phyloP scores from a whole-genome alignment of 2,797 vertebrate genomes.

The Corythornis leucogaster region DNA sequence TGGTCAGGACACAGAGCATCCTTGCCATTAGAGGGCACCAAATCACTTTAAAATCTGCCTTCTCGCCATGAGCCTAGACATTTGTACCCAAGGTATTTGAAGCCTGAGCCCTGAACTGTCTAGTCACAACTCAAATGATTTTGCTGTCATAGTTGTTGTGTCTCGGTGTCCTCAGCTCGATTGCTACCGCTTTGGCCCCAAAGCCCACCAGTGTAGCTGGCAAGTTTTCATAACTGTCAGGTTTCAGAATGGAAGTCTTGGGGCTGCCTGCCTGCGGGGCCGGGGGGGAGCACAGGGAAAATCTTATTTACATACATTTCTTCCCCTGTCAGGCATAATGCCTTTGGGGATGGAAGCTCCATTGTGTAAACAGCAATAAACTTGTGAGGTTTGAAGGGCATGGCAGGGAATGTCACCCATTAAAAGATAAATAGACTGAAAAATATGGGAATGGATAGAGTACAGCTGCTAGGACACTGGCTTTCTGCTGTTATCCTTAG shows the following conservation, averaged over 20 bases:
- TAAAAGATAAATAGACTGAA: slow-evolving; percentile 4
- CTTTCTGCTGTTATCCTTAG: background rate
- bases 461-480: background rate
- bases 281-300: background rate
- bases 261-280: background rate
- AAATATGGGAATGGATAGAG: background rate
- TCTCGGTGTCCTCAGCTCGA: background rate
- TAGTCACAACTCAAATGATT: background rate
- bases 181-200: background rate
- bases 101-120: background rate
- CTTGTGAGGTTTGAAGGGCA: background rate
- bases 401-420: background rate
- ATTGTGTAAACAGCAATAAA: slow-evolving; percentile 4
- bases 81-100: background rate
- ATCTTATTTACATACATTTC: background rate
- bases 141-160: background rate
- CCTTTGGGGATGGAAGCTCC: background rate
- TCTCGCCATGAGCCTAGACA: accelerated
- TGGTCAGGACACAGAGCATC: background rate
- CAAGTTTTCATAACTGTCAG: background rate
- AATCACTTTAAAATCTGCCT: slow-evolving; percentile 26
- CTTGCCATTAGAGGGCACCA: slow-evolving; percentile 70
- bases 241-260: background rate
- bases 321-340: background rate
- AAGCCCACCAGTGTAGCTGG: background rate